Conservation (phyloP, 2,113 vertebrate species). For the Rallus limicola region DNA sequence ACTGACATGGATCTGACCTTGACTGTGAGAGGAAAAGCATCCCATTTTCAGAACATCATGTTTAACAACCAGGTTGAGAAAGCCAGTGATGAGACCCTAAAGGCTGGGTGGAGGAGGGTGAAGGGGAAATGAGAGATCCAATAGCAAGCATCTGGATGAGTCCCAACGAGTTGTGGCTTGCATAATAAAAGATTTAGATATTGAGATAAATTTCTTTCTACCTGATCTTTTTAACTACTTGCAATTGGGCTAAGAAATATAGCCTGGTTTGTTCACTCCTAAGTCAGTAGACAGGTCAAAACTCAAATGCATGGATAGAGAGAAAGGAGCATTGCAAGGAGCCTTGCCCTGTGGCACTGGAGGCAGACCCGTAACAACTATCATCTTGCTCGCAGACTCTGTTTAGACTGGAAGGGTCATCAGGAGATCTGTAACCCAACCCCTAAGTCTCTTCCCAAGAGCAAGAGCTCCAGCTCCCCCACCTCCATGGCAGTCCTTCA, state of each 20-base stretch:
- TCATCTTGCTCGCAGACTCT: not conserved
- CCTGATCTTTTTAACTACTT: not conserved
- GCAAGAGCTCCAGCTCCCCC: not conserved
- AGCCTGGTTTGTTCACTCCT: not conserved
- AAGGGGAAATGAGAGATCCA: not conserved
- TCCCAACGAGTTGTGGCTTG: not conserved
- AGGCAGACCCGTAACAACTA: not conserved
- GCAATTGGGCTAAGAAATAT: not conserved
- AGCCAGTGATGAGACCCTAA: not conserved
- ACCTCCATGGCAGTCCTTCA: not conserved
- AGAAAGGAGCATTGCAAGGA: rapidly evolving
- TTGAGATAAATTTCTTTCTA: not conserved
- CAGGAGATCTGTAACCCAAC: not conserved
- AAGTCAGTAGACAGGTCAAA: not conserved
- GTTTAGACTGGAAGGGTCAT: not conserved
- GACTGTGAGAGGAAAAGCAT: not conserved
- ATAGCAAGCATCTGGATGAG: not conserved
- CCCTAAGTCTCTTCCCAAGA: not conserved
- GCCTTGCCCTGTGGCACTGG: not conserved
- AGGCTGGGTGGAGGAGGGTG: not conserved
- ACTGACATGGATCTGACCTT: not conserved
- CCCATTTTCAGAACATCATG: not conserved
- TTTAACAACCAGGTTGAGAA: not conserved
- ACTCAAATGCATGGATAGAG: not conserved
- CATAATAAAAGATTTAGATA: not conserved